Base-by-base conservation (phyloP, 2,113 vertebrate genomes). In the Triplophysa tibetana region DNA sequence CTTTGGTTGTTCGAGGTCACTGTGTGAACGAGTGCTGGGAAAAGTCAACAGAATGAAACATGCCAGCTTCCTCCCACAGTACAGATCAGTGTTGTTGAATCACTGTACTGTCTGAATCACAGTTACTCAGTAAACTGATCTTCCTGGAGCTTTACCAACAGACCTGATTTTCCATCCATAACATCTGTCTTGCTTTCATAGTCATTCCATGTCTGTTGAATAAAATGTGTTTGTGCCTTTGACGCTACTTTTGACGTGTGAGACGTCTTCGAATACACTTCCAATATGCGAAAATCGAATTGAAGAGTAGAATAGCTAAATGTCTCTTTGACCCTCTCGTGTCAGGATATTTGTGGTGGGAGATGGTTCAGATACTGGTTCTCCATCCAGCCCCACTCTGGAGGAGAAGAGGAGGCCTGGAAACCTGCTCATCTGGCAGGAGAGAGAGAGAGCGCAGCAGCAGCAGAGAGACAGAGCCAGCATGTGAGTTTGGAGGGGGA, bases 371-470 rank as follows among this genome's bases (percentile, higher is more conserved):
- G 84, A 84, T 3, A 79, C 84, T 1, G 75, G 84, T 0, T 81
- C 79, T 0, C 87, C 90, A 3, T 86, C 89, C 86, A 0, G 73
- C 83, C 9, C 81, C n/a, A 73, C 80, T 2, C 81, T 87, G 4
- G 92, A 96, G 86, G 95, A 95, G 84, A 87, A 92, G 38, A 84
- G 88, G n/a, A 90, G 91, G 23, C 96, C 96, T 0, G 94, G 95
- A 8, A 92, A 92, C 10, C 84, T 97, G 83, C 91, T 93, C 63
- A 86, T 96, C 84, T 97, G 96, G 96, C 94, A 95, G 89, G 95
- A 97, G 82, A 88, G 95, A 1, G 96, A 96, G 84, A 89, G 93
- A 26, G 89, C 90, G 21, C 93, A 92, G 58, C 91, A 86, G 81
- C 91, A 86, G 81, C 87, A 92, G 83, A 91, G 86, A 80, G 75